Conservation (phyloP, 2,113 vertebrate genomes). For the Plotosus lineatus region DNA sequence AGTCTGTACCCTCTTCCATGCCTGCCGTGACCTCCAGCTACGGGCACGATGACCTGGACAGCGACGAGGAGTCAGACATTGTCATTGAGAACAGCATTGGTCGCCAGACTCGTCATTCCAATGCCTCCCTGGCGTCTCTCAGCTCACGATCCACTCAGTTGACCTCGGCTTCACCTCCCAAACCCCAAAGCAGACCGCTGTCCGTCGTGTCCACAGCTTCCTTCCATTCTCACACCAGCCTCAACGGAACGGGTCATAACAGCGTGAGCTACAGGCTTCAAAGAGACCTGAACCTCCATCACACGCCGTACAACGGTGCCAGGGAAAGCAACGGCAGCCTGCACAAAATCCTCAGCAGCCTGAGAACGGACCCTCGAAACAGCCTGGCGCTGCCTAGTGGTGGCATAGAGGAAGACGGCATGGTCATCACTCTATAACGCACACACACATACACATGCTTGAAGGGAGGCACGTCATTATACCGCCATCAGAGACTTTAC, state of each 20-base stretch:
- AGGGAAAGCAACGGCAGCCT: conserved; percentile 87
- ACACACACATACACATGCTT: not conserved
- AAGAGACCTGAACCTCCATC: conserved; percentile 75
- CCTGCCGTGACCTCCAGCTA: conserved; percentile 79
- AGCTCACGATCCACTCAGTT: conserved; percentile 50
- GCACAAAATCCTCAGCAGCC: conserved; percentile 89
- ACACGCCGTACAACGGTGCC: conserved; percentile 69
- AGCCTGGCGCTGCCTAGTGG: conserved; percentile 89
- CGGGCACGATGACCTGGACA: conserved; percentile 88
- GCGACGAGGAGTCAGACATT: conserved; percentile 91
- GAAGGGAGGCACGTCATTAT: not conserved
- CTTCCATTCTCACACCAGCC: conserved; percentile 80
- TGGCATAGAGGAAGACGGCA: conserved; percentile 94
- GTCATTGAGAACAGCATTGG: conserved; percentile 89
- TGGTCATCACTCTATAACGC: conserved; percentile 93
- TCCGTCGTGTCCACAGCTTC: conserved; percentile 75
- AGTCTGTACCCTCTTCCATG: conserved; percentile 61
- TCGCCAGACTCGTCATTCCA: conserved; percentile 73
- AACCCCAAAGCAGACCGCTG: conserved; percentile 66
- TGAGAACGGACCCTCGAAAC: conserved; percentile 91
- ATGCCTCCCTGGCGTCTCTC: conserved; percentile 60
- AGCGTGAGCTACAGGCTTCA: conserved; percentile 76
- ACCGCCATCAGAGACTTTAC: conserved; percentile 64
- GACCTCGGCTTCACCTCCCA: conserved; percentile 56
- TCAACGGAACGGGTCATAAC: conserved; percentile 73